phyloP scores from a whole-genome alignment of 2,113 vertebrate species.

The Orientallactaga bullata region DNA sequence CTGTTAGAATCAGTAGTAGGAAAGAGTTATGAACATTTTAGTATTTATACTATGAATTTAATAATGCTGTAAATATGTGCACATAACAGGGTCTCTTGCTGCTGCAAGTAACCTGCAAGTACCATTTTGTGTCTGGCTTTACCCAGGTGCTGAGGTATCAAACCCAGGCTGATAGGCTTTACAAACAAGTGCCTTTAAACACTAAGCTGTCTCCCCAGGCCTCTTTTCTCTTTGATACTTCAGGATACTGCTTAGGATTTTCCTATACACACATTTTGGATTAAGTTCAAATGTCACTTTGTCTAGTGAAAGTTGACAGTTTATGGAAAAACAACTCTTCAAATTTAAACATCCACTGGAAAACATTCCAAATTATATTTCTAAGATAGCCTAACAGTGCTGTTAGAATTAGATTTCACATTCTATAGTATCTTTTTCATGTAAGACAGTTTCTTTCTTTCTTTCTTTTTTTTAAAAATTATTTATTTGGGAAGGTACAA shows the following conservation, averaged over 20 bases:
- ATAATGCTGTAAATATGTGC: background rate
- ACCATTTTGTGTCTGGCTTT: no score
- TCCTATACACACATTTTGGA: background rate
- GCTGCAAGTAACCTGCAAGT: no score
- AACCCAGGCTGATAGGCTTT: no score
- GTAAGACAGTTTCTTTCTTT: background rate
- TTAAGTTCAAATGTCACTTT: background rate
- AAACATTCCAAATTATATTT: background rate
- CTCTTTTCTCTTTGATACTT: background rate
- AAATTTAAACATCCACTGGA: slow-evolving; percentile 40
- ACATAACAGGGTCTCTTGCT: no score
- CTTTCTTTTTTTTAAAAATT: no score
- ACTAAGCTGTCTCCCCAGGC: no score
- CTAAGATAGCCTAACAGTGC: background rate
- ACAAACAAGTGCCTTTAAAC: no score
- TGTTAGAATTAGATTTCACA: slow-evolving; percentile 3
- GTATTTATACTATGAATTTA: slow-evolving; percentile 19
- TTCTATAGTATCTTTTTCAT: slow-evolving; percentile 29
- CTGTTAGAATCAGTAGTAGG: background rate
- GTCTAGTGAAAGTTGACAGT: background rate
- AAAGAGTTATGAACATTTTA: slow-evolving; percentile 26
- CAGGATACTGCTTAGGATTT: background rate
- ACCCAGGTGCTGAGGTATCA: no score
- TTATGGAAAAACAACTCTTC: slow-evolving; percentile 5
- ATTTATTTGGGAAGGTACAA: no score